Conservation (phyloP, 1,140 invertebrate species). For the Drosophila melanica region DNA sequence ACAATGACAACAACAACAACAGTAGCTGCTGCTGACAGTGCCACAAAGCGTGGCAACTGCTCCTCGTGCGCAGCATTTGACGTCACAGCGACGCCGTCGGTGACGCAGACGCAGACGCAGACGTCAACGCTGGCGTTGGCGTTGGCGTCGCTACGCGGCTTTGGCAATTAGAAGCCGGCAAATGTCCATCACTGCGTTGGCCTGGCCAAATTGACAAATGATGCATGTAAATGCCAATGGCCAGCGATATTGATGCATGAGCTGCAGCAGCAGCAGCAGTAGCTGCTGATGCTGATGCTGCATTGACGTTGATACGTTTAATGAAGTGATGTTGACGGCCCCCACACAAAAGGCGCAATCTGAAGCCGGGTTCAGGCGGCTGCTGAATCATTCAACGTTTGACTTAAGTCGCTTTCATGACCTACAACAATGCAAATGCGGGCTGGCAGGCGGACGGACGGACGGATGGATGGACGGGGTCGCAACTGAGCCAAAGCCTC, state of each 20-base stretch:
- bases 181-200: not conserved
- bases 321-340: slow-evolving; percentile 66
- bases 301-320: slow-evolving; percentile 67
- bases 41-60: not conserved
- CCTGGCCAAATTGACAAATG: slow-evolving; percentile 58
- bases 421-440: slow-evolving; percentile 29
- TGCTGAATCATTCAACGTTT: slow-evolving; percentile 42
- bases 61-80: slow-evolving; percentile 9
- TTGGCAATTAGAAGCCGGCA: slow-evolving; percentile 21
- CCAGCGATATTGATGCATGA: slow-evolving; percentile 57
- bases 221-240: slow-evolving; percentile 61
- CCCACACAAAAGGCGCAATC: slow-evolving; percentile 15
- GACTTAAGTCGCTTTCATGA: slow-evolving; percentile 38
- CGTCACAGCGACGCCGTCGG: slow-evolving; percentile 10
- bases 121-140: not conserved
- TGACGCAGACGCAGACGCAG: slow-evolving; percentile 10
- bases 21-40: not conserved
- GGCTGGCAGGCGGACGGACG: not conserved
- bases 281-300: slow-evolving; percentile 4
- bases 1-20: slow-evolving; percentile 5
- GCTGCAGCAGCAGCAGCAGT: not conserved
- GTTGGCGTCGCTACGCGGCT: slow-evolving; percentile 12
- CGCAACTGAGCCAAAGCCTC: slow-evolving; percentile 45
- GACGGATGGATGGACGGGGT: too few relatives aligned
- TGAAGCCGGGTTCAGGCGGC: slow-evolving; percentile 19